Conservation (phyloP, 2,113 vertebrate genomes). For the Microtus oregoni region DNA sequence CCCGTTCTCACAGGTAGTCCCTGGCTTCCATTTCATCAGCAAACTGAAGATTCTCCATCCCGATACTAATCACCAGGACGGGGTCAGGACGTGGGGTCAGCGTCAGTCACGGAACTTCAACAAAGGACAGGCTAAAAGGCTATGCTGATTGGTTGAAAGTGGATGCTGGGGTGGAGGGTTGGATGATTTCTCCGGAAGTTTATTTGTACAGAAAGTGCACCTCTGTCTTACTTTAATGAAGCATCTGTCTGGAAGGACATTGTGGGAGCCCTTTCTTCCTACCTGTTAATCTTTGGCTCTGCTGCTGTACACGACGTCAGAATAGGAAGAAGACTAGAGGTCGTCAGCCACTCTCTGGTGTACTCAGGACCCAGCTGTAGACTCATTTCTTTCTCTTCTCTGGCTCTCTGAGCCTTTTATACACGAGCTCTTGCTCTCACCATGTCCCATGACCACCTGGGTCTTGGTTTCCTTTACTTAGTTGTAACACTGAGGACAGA, state of each 20-base stretch:
- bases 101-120: not conserved
- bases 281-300: not conserved
- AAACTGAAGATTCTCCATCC: not conserved
- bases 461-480: slow-evolving; percentile 35
- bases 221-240: not conserved
- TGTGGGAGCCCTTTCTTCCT: not conserved
- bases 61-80: not conserved
- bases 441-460: not conserved
- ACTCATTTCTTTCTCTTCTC: not conserved
- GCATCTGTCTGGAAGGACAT: not conserved
- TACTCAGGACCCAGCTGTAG: not conserved
- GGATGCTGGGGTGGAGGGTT: not conserved
- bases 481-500: not conserved
- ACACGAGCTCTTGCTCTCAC: not conserved
- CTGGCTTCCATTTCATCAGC: not conserved
- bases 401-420: not conserved
- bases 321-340: not conserved
- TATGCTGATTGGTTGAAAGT: not conserved
- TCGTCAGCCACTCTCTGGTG: not conserved
- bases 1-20: not conserved
- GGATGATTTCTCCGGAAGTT: not conserved
- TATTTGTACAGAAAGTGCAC: not conserved
- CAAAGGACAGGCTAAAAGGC: not conserved
- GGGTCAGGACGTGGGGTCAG: not conserved
- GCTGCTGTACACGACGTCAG: not conserved